Percentiles rank a stretch among this genome's conserved stretches.
Conservation (phyloP, 2,113 vertebrate species). For the Halcyon malimbica region DNA sequence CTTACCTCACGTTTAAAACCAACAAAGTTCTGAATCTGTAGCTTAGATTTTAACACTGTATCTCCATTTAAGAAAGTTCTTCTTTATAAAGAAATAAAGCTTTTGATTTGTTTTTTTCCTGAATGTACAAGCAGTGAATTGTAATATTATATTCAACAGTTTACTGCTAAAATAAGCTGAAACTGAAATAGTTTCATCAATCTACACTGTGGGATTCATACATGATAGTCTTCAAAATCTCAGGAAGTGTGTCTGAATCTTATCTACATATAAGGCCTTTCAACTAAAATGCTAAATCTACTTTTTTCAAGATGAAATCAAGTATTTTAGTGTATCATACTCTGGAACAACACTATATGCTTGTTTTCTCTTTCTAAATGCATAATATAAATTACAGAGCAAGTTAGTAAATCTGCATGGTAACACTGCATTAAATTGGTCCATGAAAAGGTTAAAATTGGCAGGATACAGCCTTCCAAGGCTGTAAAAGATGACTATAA, state of each 20-base stretch:
- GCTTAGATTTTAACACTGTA: background rate
- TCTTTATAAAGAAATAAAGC: background rate
- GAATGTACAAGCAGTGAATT: background rate
- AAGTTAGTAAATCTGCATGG: background rate
- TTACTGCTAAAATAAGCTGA: constrained; percentile 10
- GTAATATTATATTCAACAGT: background rate
- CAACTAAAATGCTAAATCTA: background rate
- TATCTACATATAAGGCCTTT: background rate
- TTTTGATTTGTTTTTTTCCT: background rate
- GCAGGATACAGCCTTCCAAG: background rate
- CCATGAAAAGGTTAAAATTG: background rate
- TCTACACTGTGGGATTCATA: background rate
- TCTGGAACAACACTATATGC: background rate
- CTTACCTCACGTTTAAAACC: background rate
- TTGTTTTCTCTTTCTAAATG: background rate
- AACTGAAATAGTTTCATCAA: background rate
- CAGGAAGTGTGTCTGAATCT: background rate
- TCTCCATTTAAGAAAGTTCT: background rate
- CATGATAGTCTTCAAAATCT: background rate
- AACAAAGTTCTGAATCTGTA: background rate
- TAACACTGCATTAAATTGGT: background rate
- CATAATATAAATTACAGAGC: background rate
- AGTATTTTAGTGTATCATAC: background rate
- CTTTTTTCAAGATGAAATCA: background rate
- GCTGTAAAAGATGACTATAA: background rate